Evolutionary conservation across 2,888 invertebrate genomes (phyloP), one percentile per base, ranked within the genome.

Genomic region (Phyto melanocephala): DNA sequence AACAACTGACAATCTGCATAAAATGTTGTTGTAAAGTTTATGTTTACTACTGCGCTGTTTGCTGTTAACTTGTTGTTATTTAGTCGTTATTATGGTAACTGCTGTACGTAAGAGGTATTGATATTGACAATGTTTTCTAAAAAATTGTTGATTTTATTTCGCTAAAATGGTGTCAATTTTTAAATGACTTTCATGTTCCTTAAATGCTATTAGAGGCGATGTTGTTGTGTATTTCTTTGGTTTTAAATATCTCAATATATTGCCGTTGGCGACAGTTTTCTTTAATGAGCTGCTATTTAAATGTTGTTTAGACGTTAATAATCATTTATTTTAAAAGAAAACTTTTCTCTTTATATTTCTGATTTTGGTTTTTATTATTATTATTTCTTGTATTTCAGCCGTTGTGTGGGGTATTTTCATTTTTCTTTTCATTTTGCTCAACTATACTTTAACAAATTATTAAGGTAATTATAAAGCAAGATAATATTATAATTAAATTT

Each of bases 221-320:
- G 15, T 22, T 42, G 40, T 60, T n/a, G 58, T n/a, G 47, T 47
- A 4, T 13, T 63, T 50, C 40, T 8, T 37, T 47, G 24, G 11
- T 47, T 50, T 42, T 28, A 7, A 33, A 22, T 40, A 63, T 65
- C 7, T 3, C 62, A 68, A 47, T 24, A 58, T 47, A 28, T 76
- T 35, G 60, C 80, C 76, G 80, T 37, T 71, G 80, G 80, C 80
- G 80, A 81, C 80, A 81, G 76, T 81, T 81, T 81, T 65, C 80
- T 76, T 76, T 81, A 81, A 81, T 81, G 80, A 65, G 70, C 80
- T 52, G 13, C 56, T 22, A 65, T 81, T 81, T 71, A 60, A 71
- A 76, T 81, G 33, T 62, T 67, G 35, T 80, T 75, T 75, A 56
- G 63, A 79, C 62, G 37, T 74, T 80, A 74, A 77, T 70, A 77